These are phyloP conservation scores for Meloidogyne floridensis DNA, from an alignment of 1,140 invertebrate genomes.

Conservation along the genomic window DNA sequence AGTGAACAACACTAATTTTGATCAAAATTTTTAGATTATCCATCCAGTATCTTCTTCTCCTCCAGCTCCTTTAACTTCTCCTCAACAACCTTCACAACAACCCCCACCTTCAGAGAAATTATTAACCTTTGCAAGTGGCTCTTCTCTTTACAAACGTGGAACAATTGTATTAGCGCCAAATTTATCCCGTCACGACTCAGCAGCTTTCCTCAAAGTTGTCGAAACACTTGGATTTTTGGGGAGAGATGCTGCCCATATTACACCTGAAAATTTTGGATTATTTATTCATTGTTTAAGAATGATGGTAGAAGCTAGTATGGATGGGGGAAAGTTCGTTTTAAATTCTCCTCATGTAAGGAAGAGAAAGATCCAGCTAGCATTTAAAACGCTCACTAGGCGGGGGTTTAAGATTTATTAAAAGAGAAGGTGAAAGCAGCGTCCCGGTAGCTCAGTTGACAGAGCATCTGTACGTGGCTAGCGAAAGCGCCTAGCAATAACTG, in stretches of 20 bases:
- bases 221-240: slow-evolving; percentile 90
- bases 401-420: too few relatives aligned
- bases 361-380: too few relatives aligned
- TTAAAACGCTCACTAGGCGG: too few relatives aligned
- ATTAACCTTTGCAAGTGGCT: not conserved
- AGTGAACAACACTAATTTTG: not conserved
- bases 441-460: too few relatives aligned
- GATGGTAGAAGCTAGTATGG: slow-evolving; percentile 84
- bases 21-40: not conserved
- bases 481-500: too few relatives aligned
- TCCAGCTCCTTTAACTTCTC: not conserved
- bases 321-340: slow-evolving; percentile 66
- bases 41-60: not conserved
- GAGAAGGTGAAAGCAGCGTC: too few relatives aligned
- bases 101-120: slow-evolving; percentile 40
- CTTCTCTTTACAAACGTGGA: slow-evolving; percentile 43
- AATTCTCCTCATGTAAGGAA: not conserved
- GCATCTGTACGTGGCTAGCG: too few relatives aligned
- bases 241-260: slow-evolving; percentile 90
- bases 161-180: slow-evolving; percentile 60
- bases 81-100: slow-evolving; percentile 41
- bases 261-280: slow-evolving; percentile 77
- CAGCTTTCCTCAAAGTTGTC: slow-evolving; percentile 80
- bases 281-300: slow-evolving; percentile 87
- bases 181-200: slow-evolving; percentile 77